These are phyloP conservation scores for Palythoa heliodiscus DNA, from an alignment of 92 coral and sea anemone species.

Conservation along the genomic window DNA sequence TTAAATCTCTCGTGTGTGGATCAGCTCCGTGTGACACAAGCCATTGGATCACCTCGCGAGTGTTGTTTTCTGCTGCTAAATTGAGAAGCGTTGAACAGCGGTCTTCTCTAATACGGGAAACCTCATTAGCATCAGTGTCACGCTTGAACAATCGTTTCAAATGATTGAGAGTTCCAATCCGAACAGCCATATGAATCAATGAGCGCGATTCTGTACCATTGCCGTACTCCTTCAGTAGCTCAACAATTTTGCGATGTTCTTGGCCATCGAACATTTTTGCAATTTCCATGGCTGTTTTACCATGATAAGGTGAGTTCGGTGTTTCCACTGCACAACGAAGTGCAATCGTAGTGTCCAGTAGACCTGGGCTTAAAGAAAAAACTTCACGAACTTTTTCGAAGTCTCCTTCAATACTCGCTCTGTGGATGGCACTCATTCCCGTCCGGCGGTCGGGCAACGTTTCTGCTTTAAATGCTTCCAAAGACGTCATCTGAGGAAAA, in stretches of 20 bases:
- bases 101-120: conserved; percentile 21
- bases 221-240: conserved; percentile 5
- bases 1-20: conserved; percentile 9
- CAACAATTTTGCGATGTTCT: background rate
- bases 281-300: conserved; percentile 10
- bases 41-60: conserved; percentile 26
- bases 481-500: background rate
- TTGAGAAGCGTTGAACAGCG: conserved; percentile 24
- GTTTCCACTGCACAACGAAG: conserved; percentile 13
- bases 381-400: conserved; percentile 9
- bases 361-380: conserved; percentile 7
- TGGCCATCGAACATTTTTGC: conserved; percentile 7
- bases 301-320: conserved; percentile 10
- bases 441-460: conserved; percentile 22
- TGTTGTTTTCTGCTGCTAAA: conserved; percentile 16
- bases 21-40: conserved; percentile 32
- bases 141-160: background rate
- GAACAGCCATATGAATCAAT: conserved; percentile 8
- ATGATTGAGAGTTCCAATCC: conserved; percentile 15
- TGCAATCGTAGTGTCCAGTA: conserved; percentile 17
- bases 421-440: conserved; percentile 4
- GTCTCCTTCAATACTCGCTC: conserved; percentile 16
- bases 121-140: conserved; percentile 9
- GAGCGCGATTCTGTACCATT: background rate
- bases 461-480: background rate